Base-by-base conservation (phyloP, 1,140 invertebrate genomes). In the Argopecten irradians region DNA sequence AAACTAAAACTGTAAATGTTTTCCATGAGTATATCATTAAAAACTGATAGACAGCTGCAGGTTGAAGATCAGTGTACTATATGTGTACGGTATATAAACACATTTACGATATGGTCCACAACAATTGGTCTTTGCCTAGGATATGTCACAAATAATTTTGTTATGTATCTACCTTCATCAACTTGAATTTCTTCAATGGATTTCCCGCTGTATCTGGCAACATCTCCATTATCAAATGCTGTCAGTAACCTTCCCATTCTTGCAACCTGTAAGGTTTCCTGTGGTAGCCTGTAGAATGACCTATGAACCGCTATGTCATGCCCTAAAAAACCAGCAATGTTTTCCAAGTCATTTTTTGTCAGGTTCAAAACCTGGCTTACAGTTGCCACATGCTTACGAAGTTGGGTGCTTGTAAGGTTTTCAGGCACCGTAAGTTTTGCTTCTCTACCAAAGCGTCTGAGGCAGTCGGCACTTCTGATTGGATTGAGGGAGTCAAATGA, bases 361-460 rank as follows among this genome's bases (percentile, higher is more conserved):
- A 90, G 84, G 41, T 91, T 90, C 11, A 91, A 43, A n/a, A 91
- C 83, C 46, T 90, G 90, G 0, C 87, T 87, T 28, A 91, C 88
- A 11, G 89, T 91, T 14, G 89, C 90, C 28, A 91, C 86, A 84
- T 91, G 87, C 43, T 91, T 91, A 13, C 89, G 86, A 1, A 91
- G 88, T 41, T 88, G 88, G 0, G 88, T 92, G 84, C 88, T 89
- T 3, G 84, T 91, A 32, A 92, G 16, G 16, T 55, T 85, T 41
- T 89, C 90, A 43, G 86, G 34, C 36, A 36, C 8, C n/a, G 11
- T 34, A n/a, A 87, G 82, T 11, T 39, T 16, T 84, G 82, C 35
- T 22, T 86, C 87, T 28, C 32, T 41, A 82, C 87, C 83, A 85
- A 88, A 89, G 32, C 85, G 87, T 85, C 88, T 84, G 0, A 92